These are phyloP conservation scores for Archilochus colubris DNA, from an alignment of 2,113 vertebrate species.

Conservation along the genomic window DNA sequence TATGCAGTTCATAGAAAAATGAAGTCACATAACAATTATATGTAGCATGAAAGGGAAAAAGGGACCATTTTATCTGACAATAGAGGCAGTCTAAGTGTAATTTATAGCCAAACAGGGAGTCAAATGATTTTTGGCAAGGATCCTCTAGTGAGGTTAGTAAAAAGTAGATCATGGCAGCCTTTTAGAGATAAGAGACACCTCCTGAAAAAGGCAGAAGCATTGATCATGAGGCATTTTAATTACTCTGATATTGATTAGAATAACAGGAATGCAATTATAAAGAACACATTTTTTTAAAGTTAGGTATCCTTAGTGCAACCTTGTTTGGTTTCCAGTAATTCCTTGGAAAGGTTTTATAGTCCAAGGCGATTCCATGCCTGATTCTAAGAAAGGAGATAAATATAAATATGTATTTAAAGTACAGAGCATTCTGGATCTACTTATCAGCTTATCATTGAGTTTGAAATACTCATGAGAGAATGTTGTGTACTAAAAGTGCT, in stretches of 20 bases:
- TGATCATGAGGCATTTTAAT: slow-evolving; percentile 60
- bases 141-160: neutral
- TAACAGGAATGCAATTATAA: slow-evolving; percentile 42
- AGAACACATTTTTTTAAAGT: slow-evolving; percentile 11
- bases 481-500: slow-evolving; percentile 43
- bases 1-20: neutral
- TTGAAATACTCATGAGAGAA: slow-evolving; percentile 62
- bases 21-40: neutral
- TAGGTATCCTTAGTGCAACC: neutral
- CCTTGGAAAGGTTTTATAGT: neutral
- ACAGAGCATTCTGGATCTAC: slow-evolving; percentile 47
- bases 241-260: slow-evolving; percentile 49
- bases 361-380: neutral
- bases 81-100: neutral
- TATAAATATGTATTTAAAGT: slow-evolving; percentile 54
- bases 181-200: slow-evolving; percentile 54
- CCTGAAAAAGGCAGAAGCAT: slow-evolving; percentile 28
- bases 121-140: neutral
- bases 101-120: slow-evolving; percentile 34
- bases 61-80: neutral
- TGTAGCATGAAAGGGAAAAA: neutral
- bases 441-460: slow-evolving; percentile 65
- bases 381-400: slow-evolving; percentile 49
- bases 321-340: slow-evolving; percentile 44
- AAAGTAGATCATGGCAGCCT: slow-evolving; percentile 47